Base-by-base conservation (phyloP, 2,797 vertebrate species). In the Melanotaenia trifasciata region DNA sequence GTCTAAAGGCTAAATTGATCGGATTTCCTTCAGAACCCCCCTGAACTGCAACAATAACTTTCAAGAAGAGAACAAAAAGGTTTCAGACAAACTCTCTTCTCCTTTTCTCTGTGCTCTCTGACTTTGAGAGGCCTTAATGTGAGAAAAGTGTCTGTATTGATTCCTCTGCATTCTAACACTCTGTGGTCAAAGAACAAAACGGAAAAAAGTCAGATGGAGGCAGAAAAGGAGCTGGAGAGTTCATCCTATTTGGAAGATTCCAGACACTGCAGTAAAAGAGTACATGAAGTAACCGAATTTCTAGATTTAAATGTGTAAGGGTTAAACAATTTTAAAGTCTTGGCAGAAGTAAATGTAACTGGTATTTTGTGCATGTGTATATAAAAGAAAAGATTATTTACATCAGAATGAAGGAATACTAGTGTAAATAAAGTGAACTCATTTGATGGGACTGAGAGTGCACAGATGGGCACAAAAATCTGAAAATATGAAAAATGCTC, bases 91-190 rank as follows among this genome's bases (percentile, higher is more conserved):
- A 66, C 18, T 61, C 26, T 51, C 13, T 18, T n/a, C 32, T 32
- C 16, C 28, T 51, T 43, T 54, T 40, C 63, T 26, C 9, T 10
- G 7, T 18, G 1, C 50, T 45, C 63, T 60, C 80, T 58, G 62
- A 76, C 65, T 89, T 70, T 64, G 40, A 89, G 77, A 76, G 60
- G 68, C 74, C 73, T 74, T 84, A 84, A 88, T 87, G 79, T 74
- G 84, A 80, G 76, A 80, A 87, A 86, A 86, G 78, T 63, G 58
- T 75, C 72, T 20, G 53, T 70, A 89, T 87, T 36, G 81, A 90
- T 85, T 81, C 70, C 16, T 43, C 70, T 70, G 78, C 63, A 67
- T 85, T 83, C 84, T 78, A 81, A 80, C 71, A 54, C 76, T 65
- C 33, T 28, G 59, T 76, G 64, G 84, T 87, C 62, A 45, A 82